Percentiles rank a stretch among this genome's conserved stretches.
Conservation (phyloP, 2,888 invertebrate genomes). For the Drosophila robusta region DNA sequence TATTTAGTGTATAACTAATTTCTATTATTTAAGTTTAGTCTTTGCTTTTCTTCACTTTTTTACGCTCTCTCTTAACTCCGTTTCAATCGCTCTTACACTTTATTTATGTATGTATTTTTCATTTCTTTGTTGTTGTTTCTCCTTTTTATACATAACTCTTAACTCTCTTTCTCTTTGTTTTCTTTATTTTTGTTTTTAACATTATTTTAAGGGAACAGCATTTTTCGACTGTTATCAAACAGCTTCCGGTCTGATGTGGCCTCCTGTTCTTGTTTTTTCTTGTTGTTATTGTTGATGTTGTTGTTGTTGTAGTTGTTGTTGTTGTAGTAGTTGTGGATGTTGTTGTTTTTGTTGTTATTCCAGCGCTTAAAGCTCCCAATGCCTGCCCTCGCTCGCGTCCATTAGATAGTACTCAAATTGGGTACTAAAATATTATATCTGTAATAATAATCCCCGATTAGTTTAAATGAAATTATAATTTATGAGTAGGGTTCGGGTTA, state of each 20-base stretch:
- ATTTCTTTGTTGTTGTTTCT: constrained; percentile 26
- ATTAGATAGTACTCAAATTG: constrained; percentile 72
- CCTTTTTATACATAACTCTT: constrained; percentile 53
- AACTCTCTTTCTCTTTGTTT: constrained; percentile 28
- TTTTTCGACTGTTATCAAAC: constrained; percentile 44
- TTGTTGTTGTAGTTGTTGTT: constrained; percentile 25
- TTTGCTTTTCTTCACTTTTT: constrained; percentile 74
- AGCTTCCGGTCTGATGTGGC: constrained; percentile 36
- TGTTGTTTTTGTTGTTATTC: constrained; percentile 33
- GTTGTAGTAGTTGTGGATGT: constrained; percentile 16
- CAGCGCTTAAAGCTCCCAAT: constrained; percentile 33
- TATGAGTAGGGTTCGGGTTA: background rate
- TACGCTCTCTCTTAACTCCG: constrained; percentile 43
- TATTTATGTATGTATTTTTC: constrained; percentile 46
- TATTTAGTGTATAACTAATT: constrained; percentile 70
- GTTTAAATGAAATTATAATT: background rate
- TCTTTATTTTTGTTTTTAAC: constrained; percentile 32
- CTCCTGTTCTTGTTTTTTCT: constrained; percentile 17
- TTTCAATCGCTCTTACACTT: constrained; percentile 23
- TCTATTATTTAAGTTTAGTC: constrained; percentile 76
- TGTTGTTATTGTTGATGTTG: constrained; percentile 30
- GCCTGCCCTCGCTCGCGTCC: constrained; percentile 48
- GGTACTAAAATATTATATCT: constrained; percentile 80
- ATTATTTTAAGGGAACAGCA: constrained; percentile 53
- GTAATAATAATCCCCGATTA: constrained; percentile 47